These are phyloP conservation scores for Branchinecta lindahli DNA, from an alignment of 1,140 invertebrate genomes.

Conservation along the genomic window DNA sequence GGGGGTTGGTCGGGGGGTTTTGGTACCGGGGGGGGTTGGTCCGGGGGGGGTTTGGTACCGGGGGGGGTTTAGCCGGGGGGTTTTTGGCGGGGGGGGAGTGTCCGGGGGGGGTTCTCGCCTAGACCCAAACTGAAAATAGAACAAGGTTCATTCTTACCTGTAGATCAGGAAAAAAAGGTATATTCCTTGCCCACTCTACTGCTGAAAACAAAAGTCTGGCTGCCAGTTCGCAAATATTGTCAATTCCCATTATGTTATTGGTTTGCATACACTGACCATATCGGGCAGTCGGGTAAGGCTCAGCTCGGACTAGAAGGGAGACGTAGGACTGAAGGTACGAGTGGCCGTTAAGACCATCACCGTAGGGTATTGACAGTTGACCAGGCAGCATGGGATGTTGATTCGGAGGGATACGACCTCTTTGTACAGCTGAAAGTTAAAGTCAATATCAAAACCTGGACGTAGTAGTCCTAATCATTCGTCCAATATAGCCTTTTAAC, in stretches of 20 bases:
- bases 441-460: constrained; percentile 18
- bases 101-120: too few relatives aligned
- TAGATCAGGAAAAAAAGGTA: constrained; percentile 92
- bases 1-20: too few relatives aligned
- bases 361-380: constrained; percentile 63
- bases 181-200: constrained; percentile 93
- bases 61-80: too few relatives aligned
- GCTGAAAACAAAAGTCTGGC: constrained; percentile 85
- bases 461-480: background rate
- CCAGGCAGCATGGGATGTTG: constrained; percentile 47
- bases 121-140: too few relatives aligned
- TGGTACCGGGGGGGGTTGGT: too few relatives aligned
- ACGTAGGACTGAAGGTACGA: constrained; percentile 92
- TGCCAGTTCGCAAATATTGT: constrained; percentile 95
- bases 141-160: constrained; percentile 33
- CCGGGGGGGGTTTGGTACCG: too few relatives aligned
- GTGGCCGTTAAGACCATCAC: constrained; percentile 67
- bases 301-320: constrained; percentile 77
- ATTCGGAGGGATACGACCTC: constrained; percentile 82
- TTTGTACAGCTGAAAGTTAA: constrained; percentile 76
- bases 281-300: constrained; percentile 83
- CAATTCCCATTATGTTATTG: constrained; percentile 85
- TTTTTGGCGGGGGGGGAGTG: too few relatives aligned
- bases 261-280: constrained; percentile 84
- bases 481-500: too few relatives aligned